These are phyloP conservation scores for Castor canadensis DNA, from an alignment of 2,113 vertebrate genomes.

Conservation along the genomic window DNA sequence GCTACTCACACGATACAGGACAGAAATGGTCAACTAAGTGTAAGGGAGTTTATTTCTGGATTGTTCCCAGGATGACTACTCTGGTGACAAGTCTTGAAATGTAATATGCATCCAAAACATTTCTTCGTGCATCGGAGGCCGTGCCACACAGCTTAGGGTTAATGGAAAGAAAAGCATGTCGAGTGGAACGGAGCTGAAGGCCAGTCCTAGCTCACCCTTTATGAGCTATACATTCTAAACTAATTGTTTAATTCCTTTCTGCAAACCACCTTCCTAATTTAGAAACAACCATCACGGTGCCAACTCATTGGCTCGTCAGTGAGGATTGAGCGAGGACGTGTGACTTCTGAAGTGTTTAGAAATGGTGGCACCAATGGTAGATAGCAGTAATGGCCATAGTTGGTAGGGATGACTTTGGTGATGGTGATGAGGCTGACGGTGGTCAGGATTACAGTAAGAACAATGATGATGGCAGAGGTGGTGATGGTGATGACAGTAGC, in stretches of 20 bases:
- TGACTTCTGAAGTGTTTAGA: not conserved
- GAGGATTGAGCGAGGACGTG: not conserved
- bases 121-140: not conserved
- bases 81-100: not conserved
- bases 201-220: not conserved
- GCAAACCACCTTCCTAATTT: not conserved
- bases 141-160: not conserved
- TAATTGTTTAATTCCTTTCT: not conserved
- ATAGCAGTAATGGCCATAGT: not conserved
- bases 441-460: no score
- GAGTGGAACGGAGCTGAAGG: not conserved
- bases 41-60: not conserved
- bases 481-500: not conserved
- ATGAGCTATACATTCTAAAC: not conserved
- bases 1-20: not conserved
- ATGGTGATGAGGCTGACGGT: not conserved
- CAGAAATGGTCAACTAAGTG: not conserved
- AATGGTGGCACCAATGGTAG: not conserved
- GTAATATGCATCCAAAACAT: conserved; percentile 18
- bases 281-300: not conserved
- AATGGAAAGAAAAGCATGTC: not conserved
- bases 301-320: no score
- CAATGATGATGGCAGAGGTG: accelerated
- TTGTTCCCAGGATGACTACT: not conserved
- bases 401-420: not conserved